Base-by-base conservation (phyloP, 2,888 invertebrate species). In the Caenorhabditis sinica region DNA sequence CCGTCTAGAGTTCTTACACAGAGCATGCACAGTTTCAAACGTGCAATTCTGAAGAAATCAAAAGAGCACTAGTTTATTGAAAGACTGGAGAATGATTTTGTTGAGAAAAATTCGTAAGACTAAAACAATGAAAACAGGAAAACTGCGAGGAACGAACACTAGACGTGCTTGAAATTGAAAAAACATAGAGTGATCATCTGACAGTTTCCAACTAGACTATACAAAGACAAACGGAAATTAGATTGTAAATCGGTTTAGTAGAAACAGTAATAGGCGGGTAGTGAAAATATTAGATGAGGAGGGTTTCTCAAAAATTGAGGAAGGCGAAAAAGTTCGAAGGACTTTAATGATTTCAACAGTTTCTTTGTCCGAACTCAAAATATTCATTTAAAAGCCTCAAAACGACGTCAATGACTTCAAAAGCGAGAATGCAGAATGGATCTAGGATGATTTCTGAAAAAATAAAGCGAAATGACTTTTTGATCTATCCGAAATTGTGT, bases 381-480 rank as follows among this genome's bases (percentile, higher is more conserved):
- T n/a, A n/a, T n/a, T n/a, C n/a, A n/a, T n/a, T n/a, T n/a, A n/a
- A n/a, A n/a, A n/a, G n/a, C n/a, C n/a, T n/a, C n/a, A n/a, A n/a
- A n/a, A n/a, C n/a, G n/a, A n/a, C n/a, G n/a, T n/a, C n/a, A 13
- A 56, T 25, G 25, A 45, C 45, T 45, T 45, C n/a, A 28, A 13
- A 28, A 56, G 28, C 56, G 15, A 28, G 33, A 6, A 33, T 33
- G 5, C 4, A 33, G 8, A 33, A 33, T 6, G 33, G 8, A 33
- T 33, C 4, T 33, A 33, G 33, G 33, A 33, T 33, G 33, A 33
- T 33, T 33, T 33, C 33, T 33, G 33, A 33, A 4, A 30, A 0
- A 58, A 58, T 30, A 58, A n/a, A 17, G 25, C 20, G n/a, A 60
- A 60, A 60, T 60, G 33, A 60, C 17, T 60, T n/a, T 60, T 60